These are phyloP conservation scores for Mustela lutreola DNA, from an alignment of 2,113 vertebrate species.

Conservation along the genomic window DNA sequence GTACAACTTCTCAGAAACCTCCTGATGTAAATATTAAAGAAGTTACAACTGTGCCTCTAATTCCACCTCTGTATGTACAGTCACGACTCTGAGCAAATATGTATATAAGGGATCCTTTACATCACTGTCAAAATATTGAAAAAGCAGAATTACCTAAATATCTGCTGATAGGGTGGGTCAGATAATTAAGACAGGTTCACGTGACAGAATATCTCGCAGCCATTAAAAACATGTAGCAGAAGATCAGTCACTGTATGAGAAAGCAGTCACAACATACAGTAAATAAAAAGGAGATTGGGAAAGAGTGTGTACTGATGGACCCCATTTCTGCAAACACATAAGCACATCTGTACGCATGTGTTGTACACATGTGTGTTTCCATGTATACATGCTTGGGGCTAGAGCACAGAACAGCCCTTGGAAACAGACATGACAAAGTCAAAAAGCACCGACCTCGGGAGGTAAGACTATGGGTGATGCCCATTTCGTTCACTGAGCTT, in stretches of 20 bases:
- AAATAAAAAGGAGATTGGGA: not conserved
- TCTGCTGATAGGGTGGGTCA: not conserved
- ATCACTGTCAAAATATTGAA: not conserved
- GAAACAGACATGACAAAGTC: not conserved
- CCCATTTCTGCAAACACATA: too few relatives aligned
- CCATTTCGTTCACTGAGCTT: not conserved
- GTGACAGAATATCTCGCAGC: too few relatives aligned
- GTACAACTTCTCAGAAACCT: not conserved
- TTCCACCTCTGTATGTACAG: not conserved
- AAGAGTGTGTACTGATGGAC: not conserved
- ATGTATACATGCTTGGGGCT: not conserved
- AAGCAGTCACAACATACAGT: not conserved
- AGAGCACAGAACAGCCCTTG: not conserved
- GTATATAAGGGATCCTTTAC: not conserved
- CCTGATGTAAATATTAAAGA: not conserved
- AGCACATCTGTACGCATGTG: fast-evolving
- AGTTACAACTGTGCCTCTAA: not conserved
- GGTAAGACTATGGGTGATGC: fast-evolving
- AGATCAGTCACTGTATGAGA: not conserved
- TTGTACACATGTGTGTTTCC: not conserved
- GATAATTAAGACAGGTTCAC: not conserved
- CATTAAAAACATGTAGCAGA: not conserved
- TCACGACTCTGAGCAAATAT: not conserved
- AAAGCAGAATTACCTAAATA: not conserved
- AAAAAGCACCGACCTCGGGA: fast-evolving